phyloP scores from a whole-genome alignment of 2,888 invertebrate genomes.

The Trichogramma evanescens region DNA sequence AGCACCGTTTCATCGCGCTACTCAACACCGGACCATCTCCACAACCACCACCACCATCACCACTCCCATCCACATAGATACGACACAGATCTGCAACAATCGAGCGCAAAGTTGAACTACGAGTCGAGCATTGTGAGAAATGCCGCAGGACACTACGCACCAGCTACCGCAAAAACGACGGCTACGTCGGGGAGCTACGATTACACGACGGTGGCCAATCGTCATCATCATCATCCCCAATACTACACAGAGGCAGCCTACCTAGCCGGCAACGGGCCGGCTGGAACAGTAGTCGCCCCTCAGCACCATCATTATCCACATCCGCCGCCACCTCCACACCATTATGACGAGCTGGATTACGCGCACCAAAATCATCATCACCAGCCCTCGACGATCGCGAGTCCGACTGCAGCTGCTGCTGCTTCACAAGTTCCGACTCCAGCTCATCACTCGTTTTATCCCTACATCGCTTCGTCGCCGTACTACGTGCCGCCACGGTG shows the following conservation, averaged over 20 bases:
- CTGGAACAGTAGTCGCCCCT: too few species aligned
- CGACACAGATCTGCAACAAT: neutral
- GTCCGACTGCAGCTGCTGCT: slow-evolving; percentile 19
- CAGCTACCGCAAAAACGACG: too few species aligned
- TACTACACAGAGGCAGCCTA: neutral
- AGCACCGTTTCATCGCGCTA: neutral
- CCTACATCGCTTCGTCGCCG: slow-evolving; percentile 41
- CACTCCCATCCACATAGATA: slow-evolving; percentile 13
- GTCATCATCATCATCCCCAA: slow-evolving; percentile 15
- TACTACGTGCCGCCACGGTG: slow-evolving; percentile 43
- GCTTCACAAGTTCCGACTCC: slow-evolving; percentile 24
- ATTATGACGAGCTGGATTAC: slow-evolving; percentile 1
- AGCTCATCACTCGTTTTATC: slow-evolving; percentile 38
- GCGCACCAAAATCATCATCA: slow-evolving; percentile 14
- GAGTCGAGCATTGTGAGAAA: too few species aligned
- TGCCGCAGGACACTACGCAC: too few species aligned
- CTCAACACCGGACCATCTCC: neutral
- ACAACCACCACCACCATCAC: slow-evolving; percentile 5
- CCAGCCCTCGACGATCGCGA: slow-evolving; percentile 4
- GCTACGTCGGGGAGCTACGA: too few species aligned
- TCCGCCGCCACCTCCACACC: neutral
- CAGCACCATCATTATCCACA: too few species aligned
- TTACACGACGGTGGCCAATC: too few species aligned
- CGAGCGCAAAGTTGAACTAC: too few species aligned
- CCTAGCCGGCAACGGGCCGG: too few species aligned